phyloP scores from a whole-genome alignment of 92 coral and sea anemone genomes.

The Plumapathes pennacea region DNA sequence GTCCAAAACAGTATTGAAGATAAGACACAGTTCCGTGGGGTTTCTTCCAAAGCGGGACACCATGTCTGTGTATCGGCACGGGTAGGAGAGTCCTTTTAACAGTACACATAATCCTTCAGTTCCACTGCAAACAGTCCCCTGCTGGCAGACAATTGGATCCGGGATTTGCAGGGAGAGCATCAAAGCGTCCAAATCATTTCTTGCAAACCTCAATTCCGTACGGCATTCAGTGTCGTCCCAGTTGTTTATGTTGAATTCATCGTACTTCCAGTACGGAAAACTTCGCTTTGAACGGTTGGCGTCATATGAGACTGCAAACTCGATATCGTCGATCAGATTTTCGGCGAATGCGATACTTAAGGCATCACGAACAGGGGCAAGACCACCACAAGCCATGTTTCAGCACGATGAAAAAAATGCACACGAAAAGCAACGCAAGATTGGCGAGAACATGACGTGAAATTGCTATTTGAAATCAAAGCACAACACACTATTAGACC shows the following conservation, averaged over 20 bases:
- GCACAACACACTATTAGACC: too few relatives aligned
- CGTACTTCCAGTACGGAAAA: slow-evolving; percentile 16
- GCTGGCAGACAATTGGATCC: slow-evolving; percentile 48
- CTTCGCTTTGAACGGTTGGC: slow-evolving; percentile 1
- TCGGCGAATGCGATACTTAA: slow-evolving; percentile 4
- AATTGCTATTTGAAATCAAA: too few relatives aligned
- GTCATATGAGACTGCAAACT: slow-evolving; percentile 14
- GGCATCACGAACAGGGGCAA: slow-evolving; percentile 29
- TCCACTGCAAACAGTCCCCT: slow-evolving; percentile 53
- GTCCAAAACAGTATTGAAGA: slow-evolving; percentile 26
- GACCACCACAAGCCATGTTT: too few relatives aligned
- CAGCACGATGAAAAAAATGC: too few relatives aligned
- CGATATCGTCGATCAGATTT: slow-evolving; percentile 19
- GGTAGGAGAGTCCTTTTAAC: slow-evolving; percentile 49
- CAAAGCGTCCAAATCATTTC: slow-evolving; percentile 14
- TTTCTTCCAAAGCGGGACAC: slow-evolving; percentile 50
- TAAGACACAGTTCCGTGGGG: slow-evolving; percentile 60
- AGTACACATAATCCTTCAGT: slow-evolving; percentile 56
- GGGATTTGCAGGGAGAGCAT: slow-evolving; percentile 20
- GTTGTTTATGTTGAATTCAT: slow-evolving; percentile 9
- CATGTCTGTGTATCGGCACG: slow-evolving; percentile 56
- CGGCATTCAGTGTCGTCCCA: slow-evolving; percentile 39
- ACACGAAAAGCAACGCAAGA: too few relatives aligned
- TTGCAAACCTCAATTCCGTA: slow-evolving; percentile 31
- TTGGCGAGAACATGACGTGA: too few relatives aligned